A percentile compares a stretch with the other conserved stretches of the same genome.
These are phyloP conservation scores for Hydrozoanthus tunicans DNA, from an alignment of 64 coral and sea anemone genomes.

Conservation along the genomic window DNA sequence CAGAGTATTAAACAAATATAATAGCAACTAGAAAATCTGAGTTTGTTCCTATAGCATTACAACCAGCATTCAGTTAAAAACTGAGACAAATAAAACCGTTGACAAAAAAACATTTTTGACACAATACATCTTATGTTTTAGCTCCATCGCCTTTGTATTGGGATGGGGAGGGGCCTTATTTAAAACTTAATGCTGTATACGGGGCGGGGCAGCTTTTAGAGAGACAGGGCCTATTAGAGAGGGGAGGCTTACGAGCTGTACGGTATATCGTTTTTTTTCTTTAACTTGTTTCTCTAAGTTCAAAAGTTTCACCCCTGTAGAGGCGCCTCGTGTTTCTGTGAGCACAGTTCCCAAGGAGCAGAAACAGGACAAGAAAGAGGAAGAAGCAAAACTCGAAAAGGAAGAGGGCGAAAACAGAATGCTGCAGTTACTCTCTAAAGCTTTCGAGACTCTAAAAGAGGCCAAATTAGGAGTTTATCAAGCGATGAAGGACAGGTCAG, in stretches of 20 bases:
- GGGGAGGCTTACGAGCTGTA: neutral
- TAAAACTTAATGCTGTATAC: no score
- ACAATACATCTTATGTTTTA: no score
- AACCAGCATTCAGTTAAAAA: no score
- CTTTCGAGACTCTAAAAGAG: constrained; percentile 21
- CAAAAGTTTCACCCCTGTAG: neutral
- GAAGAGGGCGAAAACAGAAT: neutral
- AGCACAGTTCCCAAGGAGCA: neutral
- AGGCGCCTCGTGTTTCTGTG: neutral
- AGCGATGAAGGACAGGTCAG: constrained; percentile 1
- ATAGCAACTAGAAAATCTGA: no score
- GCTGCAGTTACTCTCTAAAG: neutral
- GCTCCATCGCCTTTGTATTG: no score
- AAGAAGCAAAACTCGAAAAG: neutral
- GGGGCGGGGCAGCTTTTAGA: no score
- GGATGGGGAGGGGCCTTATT: no score
- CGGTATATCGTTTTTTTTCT: neutral
- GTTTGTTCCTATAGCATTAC: no score
- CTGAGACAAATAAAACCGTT: no score
- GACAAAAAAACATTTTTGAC: no score
- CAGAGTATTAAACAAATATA: no score
- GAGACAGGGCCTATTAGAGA: no score
- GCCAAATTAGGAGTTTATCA: neutral
- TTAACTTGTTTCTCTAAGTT: neutral
- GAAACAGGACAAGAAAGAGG: neutral